Evolutionary conservation across 2,113 vertebrate genomes (phyloP), one percentile per base, ranked within the genome.

Genomic region (Erythrolamprus reginae): DNA sequence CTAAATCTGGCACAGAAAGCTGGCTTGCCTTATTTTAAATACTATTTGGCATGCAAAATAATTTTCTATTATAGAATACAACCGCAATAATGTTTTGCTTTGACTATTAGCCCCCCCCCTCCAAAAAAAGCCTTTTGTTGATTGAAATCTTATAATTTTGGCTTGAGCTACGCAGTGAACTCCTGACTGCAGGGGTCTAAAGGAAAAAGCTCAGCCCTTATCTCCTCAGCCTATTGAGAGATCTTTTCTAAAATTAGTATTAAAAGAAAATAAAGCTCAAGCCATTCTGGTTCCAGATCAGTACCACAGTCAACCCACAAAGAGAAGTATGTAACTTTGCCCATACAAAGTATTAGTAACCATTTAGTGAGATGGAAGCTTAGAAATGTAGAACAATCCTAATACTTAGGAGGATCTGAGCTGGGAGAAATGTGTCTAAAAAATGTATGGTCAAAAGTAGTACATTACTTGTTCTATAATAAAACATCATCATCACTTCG

Each of bases 211-310:
- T 91, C 58, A 91, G 70, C 89, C 91, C 92, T 95, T 94, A 93
- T 90, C 91, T 91, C n/a, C 45, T 93, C 95, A 92, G 93, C 90
- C 94, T 93, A 58, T 92, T 92, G 93, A 93, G 94, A 96, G 93
- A 95, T 93, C 88, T 95, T 92, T 55, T 90, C 87, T 89, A 55
- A 55, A 5, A 12, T 90, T 93, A 91, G 89, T 56, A 91, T 92
- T 92, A 90, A 95, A 93, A 84, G 42, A 93, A 95, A 95, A 93
- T 94, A 94, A 93, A 95, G 90, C 86, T 92, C 94, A 92, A 83
- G 86, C 87, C 88, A 86, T 90, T 92, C 94, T 87, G 88, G 94
- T 93, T 92, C 58, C n/a, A 17, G 50, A 96, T 92, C 96, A 96
- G 91, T 4, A 86, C 65, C 15, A 19, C 3, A 3, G 1, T 83